phyloP scores from a whole-genome alignment of 2,113 vertebrate species.

The Eulemur macaco region DNA sequence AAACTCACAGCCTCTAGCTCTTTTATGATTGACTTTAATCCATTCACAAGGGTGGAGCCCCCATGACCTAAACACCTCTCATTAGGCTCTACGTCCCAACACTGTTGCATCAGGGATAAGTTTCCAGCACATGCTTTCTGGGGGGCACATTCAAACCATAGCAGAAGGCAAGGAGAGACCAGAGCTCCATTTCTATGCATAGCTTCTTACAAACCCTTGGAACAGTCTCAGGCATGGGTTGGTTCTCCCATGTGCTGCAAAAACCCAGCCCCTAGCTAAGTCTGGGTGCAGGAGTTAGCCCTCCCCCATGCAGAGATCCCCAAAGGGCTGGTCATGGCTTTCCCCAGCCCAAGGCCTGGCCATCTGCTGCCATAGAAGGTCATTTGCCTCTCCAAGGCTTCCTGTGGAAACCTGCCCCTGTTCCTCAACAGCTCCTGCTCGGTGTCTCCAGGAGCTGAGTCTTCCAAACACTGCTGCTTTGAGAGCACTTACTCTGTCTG shows the following conservation, averaged over 20 bases:
- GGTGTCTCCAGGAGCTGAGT: background rate
- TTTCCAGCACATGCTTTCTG: background rate
- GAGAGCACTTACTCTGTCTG: background rate
- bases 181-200: background rate
- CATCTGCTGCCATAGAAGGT: background rate
- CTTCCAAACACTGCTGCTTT: background rate
- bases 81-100: background rate
- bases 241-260: background rate
- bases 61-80: background rate
- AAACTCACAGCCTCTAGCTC: background rate
- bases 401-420: background rate
- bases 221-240: background rate
- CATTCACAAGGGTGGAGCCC: background rate
- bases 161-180: background rate
- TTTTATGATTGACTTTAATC: background rate
- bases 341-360: background rate
- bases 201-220: background rate
- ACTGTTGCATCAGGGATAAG: background rate
- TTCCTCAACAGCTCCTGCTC: background rate
- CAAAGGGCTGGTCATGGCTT: background rate
- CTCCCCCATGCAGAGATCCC: background rate
- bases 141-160: background rate
- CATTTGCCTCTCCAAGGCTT: background rate
- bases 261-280: background rate
- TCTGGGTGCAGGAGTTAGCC: background rate